phyloP scores from a whole-genome alignment of 1,140 invertebrate genomes.

The Pogonomyrmex barbatus region DNA sequence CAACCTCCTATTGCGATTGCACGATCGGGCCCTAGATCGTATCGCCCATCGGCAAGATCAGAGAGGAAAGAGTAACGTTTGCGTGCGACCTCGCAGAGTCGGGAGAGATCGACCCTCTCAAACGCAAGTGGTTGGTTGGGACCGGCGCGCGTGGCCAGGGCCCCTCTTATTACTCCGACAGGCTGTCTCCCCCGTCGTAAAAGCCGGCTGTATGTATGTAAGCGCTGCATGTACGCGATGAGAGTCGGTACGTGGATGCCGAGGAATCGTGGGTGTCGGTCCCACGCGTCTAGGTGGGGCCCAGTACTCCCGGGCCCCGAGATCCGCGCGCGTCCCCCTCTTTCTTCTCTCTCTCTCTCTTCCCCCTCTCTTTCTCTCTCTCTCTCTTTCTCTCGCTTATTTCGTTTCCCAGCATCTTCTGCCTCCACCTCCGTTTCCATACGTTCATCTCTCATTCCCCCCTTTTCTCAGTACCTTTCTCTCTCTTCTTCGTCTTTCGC shows the following conservation, averaged over 20 bases:
- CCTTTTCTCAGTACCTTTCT: conserved; percentile 34
- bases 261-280: conserved; percentile 81
- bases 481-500: conserved; percentile 31
- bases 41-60: conserved; percentile 73
- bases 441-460: conserved; percentile 34
- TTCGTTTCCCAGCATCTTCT: conserved; percentile 50
- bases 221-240: conserved; percentile 75
- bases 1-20: conserved; percentile 37
- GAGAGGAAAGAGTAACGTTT: conserved; percentile 67
- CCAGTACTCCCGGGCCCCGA: conserved; percentile 71
- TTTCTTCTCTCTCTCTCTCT: conserved; percentile 53
- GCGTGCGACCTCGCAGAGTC: conserved; percentile 50
- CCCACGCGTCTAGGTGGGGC: conserved; percentile 82
- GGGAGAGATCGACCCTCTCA: conserved; percentile 58
- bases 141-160: conserved; percentile 81
- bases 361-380: too few species aligned
- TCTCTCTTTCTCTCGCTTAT: conserved; percentile 36
- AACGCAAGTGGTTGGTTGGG: conserved; percentile 75
- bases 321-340: conserved; percentile 67
- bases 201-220: conserved; percentile 74
- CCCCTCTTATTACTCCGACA: conserved; percentile 78
- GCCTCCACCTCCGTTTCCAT: conserved; percentile 44
- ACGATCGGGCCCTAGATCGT: conserved; percentile 51
- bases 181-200: conserved; percentile 77
- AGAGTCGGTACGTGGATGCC: conserved; percentile 77